Percentiles rank a stretch among this genome's conserved stretches.
Conservation (phyloP, 1,140 invertebrate genomes). For the Rhagoletis pomonella region DNA sequence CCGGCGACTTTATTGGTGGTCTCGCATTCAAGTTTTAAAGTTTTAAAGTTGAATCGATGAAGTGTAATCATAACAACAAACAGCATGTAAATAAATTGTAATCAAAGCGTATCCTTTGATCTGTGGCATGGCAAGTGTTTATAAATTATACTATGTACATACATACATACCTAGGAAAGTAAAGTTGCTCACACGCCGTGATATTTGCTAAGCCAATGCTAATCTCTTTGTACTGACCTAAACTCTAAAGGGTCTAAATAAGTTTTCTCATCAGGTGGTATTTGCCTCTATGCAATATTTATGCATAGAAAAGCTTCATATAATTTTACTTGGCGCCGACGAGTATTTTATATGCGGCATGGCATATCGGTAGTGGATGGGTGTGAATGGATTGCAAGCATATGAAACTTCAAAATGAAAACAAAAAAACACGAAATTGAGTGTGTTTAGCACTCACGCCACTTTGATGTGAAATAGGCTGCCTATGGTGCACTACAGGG, state of each 20-base stretch:
- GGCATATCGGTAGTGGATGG: no score
- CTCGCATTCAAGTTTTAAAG: background rate
- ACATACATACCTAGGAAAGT: background rate
- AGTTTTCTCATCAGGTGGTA: background rate
- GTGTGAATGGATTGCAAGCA: no score
- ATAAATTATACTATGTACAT: background rate
- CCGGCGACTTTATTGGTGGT: constrained; percentile 15
- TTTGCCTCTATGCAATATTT: background rate
- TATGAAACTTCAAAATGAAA: no score
- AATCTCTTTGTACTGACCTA: background rate
- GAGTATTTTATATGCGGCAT: no score
- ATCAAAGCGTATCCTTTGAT: constrained; percentile 42
- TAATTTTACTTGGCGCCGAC: no score
- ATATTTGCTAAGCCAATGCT: background rate
- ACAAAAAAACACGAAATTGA: no score
- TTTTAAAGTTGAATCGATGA: background rate
- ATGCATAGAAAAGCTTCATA: no score
- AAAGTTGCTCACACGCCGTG: background rate
- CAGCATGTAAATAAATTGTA: background rate
- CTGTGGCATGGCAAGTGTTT: background rate
- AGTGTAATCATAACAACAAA: constrained; percentile 47
- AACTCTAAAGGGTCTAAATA: background rate
- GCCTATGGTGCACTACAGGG: no score
- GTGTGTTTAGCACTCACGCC: no score
- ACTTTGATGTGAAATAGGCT: no score